Percentiles rank a stretch among this genome's conserved stretches.
Evolutionary conservation across 2,113 vertebrate species (phyloP).

Genomic region (Silurus glanis): DNA sequence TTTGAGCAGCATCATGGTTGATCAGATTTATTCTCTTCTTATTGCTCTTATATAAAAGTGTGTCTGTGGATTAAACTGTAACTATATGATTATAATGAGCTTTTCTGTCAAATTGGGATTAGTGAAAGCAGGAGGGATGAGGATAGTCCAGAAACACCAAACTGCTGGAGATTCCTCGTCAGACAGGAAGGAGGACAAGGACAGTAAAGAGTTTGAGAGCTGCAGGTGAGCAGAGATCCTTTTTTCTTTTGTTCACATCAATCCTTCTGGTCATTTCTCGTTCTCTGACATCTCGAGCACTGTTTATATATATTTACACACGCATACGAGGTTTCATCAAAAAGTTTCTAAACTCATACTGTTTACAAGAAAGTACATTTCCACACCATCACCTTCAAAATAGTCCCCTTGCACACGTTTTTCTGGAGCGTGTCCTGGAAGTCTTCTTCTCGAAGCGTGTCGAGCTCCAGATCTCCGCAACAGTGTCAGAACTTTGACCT

Average conservation of each 20-base stretch:
- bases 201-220: slow-evolving; percentile 88
- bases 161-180: slow-evolving; percentile 74
- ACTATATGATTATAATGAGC: background rate
- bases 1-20: background rate
- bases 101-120: slow-evolving; percentile 49
- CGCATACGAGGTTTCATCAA: too few species aligned
- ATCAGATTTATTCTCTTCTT: background rate
- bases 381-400: too few species aligned
- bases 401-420: too few species aligned
- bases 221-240: slow-evolving; percentile 75
- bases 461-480: too few species aligned
- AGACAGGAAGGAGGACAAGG: slow-evolving; percentile 84
- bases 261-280: background rate
- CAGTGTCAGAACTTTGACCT: too few species aligned
- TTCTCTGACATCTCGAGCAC: too few species aligned
- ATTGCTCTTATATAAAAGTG: background rate
- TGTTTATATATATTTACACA: too few species aligned
- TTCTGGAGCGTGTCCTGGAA: too few species aligned
- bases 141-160: slow-evolving; percentile 97
- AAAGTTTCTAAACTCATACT: too few species aligned
- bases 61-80: background rate
- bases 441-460: too few species aligned
- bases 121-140: slow-evolving; percentile 97
- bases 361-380: too few species aligned
- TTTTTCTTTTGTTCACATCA: background rate